phyloP scores from a whole-genome alignment of 2,888 invertebrate species.

The Limnephilus marmoratus region DNA sequence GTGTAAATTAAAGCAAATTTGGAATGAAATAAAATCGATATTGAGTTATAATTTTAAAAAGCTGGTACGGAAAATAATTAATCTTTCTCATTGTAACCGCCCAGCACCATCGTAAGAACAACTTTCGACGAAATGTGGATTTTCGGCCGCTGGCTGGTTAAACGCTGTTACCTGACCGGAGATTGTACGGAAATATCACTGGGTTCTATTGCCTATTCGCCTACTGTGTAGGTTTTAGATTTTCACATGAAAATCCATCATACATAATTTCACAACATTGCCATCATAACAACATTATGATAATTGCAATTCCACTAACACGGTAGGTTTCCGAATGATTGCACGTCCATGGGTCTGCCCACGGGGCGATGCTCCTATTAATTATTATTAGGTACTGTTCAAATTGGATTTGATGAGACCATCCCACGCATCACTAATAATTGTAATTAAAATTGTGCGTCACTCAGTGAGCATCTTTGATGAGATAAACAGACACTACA shows the following conservation, averaged over 20 bases:
- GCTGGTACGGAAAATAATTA: too few relatives aligned
- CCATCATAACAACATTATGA: background rate
- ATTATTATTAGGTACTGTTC: background rate
- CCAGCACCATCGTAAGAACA: too few relatives aligned
- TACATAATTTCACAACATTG: background rate
- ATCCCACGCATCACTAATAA: conserved; percentile 28
- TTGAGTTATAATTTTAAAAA: too few relatives aligned
- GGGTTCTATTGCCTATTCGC: background rate
- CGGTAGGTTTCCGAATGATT: background rate
- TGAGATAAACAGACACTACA: background rate
- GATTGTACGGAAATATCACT: background rate
- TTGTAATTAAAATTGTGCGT: conserved; percentile 33
- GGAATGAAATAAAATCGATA: too few relatives aligned
- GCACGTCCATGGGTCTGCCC: background rate
- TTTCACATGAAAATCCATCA: background rate
- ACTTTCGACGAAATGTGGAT: too few relatives aligned
- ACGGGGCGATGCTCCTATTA: conserved; percentile 3
- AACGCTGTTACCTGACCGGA: too few relatives aligned
- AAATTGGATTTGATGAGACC: conserved; percentile 21
- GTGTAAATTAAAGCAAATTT: too few relatives aligned
- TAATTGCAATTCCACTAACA: background rate
- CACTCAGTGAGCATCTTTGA: background rate
- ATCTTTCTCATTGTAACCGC: too few relatives aligned
- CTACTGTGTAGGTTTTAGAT: background rate
- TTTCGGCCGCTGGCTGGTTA: too few relatives aligned